phyloP scores from a whole-genome alignment of 2,888 invertebrate genomes.

The Arrhopalites spinosus region DNA sequence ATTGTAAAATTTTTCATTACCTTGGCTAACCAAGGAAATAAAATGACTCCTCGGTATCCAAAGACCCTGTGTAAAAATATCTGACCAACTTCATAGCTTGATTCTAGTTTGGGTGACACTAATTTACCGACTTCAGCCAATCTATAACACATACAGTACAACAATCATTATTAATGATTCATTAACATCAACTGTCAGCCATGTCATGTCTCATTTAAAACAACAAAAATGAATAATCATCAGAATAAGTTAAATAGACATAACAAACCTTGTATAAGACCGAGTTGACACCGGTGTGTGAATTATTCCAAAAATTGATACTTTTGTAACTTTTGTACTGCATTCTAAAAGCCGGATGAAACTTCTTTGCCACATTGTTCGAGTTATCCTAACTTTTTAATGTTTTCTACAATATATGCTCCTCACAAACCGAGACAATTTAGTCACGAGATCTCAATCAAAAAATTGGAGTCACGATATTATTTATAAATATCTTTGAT shows the following conservation, averaged over 20 bases:
- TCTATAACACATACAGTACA: constrained; percentile 62
- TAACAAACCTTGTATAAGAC: constrained; percentile 12
- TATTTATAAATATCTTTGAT: too few relatives aligned
- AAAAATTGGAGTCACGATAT: not conserved
- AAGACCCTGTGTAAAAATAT: constrained; percentile 94
- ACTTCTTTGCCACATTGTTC: not conserved
- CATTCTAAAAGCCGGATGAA: constrained; percentile 1
- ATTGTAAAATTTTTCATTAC: too few relatives aligned
- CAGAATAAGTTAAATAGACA: not conserved
- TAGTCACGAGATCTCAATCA: too few relatives aligned
- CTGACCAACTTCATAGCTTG: constrained; percentile 95
- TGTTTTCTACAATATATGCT: too few relatives aligned
- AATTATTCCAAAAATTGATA: not conserved
- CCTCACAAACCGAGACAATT: too few relatives aligned
- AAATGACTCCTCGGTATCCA: constrained; percentile 93
- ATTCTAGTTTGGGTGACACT: constrained; percentile 81
- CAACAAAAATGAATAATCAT: not conserved
- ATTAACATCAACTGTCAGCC: not conserved
- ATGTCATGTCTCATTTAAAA: not conserved
- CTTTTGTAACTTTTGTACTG: not conserved
- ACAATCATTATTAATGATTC: not conserved
- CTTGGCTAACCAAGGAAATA: constrained; percentile 95
- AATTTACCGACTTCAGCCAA: constrained; percentile 92
- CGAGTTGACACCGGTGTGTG: not conserved
- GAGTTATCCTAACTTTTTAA: too few relatives aligned